These are phyloP conservation scores for Halcyon leucocephala DNA, from an alignment of 2,797 vertebrate species.

Conservation along the genomic window DNA sequence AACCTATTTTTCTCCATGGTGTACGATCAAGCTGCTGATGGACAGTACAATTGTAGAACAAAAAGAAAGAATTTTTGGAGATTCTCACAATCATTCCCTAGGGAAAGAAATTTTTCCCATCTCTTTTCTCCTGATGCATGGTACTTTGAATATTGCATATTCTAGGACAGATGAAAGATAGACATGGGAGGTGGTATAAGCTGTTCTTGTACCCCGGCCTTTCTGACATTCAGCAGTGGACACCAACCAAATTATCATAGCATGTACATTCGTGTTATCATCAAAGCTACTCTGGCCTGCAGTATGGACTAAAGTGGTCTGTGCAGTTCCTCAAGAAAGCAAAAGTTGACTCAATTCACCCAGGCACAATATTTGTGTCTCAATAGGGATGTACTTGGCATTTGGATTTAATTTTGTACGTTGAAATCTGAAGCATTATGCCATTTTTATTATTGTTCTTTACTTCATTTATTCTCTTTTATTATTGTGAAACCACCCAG, in stretches of 20 bases:
- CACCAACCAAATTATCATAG: background rate
- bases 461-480: background rate
- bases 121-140: background rate
- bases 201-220: background rate
- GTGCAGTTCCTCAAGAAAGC: background rate
- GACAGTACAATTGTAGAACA: background rate
- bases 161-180: background rate
- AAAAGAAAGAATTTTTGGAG: background rate
- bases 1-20: background rate
- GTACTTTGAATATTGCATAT: background rate
- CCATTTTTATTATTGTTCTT: background rate
- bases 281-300: background rate
- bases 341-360: background rate
- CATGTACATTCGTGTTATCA: background rate
- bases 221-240: background rate
- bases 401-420: background rate
- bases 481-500: background rate
- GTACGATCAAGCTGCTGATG: background rate
- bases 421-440: background rate
- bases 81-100: accelerated
- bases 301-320: background rate
- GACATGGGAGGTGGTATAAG: background rate
- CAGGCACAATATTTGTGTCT: background rate
- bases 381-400: background rate
- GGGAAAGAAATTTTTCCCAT: accelerated